These are phyloP conservation scores for Tapera naevia DNA, from an alignment of 2,797 vertebrate genomes.

Conservation along the genomic window DNA sequence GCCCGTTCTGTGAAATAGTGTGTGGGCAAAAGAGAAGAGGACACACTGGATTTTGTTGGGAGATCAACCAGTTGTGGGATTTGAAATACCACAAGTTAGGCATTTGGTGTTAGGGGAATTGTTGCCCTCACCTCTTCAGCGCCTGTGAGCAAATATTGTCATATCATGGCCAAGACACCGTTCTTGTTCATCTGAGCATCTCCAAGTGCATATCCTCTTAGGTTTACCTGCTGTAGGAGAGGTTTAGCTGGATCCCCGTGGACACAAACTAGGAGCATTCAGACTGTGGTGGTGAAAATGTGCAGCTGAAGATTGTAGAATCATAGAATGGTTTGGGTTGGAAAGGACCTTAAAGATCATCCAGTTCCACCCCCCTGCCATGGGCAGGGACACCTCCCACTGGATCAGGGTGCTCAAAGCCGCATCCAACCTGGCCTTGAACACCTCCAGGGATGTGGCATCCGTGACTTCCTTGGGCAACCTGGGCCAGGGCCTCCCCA, in stretches of 20 bases:
- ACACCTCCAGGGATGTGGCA: no score
- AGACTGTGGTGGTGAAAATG: background rate
- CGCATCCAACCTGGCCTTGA: no score
- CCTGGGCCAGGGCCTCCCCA: no score
- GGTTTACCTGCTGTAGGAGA: rapidly evolving
- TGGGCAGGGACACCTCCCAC: no score
- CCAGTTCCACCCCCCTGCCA: no score
- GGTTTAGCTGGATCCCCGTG: background rate
- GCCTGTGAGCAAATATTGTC: background rate
- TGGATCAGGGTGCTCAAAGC: no score
- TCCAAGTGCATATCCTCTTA: background rate
- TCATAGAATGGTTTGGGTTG: no score
- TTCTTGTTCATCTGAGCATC: background rate
- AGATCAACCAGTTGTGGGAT: background rate
- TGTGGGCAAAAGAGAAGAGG: no score
- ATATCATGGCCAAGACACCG: background rate
- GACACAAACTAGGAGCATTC: background rate
- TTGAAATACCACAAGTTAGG: background rate
- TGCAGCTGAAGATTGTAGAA: background rate
- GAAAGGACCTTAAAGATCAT: no score
- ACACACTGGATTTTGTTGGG: background rate
- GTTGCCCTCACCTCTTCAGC: background rate
- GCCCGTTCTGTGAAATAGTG: background rate
- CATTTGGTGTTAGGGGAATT: background rate
- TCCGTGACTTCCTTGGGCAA: no score